Evolutionary conservation across 1,140 invertebrate species (phyloP), one percentile per base, ranked within the genome.

Genomic region (Drosophila willistoni): DNA sequence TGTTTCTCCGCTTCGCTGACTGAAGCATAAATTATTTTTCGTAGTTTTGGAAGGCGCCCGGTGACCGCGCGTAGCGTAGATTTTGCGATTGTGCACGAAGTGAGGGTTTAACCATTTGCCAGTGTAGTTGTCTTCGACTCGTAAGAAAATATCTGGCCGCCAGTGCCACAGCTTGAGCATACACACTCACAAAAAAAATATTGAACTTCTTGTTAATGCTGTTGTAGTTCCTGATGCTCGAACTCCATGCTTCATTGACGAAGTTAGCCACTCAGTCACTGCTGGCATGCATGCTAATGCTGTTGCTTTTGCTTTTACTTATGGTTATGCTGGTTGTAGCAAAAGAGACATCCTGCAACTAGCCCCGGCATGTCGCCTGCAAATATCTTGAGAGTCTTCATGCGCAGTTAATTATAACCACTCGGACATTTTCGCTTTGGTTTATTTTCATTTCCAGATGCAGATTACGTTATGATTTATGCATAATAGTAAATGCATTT

Each of bases 401-500:
- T 74, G 87, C 81, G 89, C 90, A 90, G 90, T 91, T 91, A 91
- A 91, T 91, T 91, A 91, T 90, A 90, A 91, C 81, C 79, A 77
- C 85, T 91, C 91, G 90, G 90, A 91, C 90, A 91, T 86, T 91
- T 91, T 91, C 74, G 84, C 79, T 84, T 81, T 73, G 79, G 84
- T 87, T 83, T 87, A 84, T 87, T 87, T 87, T 89, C 83, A 89
- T 87, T 87, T 90, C 78, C 79, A 84, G 90, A 91, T 91, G 90
- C 83, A 91, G 90, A 91, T 91, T 91, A 91, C 90, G 91, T 90
- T 91, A 91, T 91, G 90, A 91, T 91, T 91, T 91, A 91, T 91
- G 90, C 90, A 91, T 87, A 91, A 91, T 91, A 91, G 90, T 90
- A 87, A 91, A 91, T 87, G 73, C 82, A 77, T 87, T 81, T 91